Percentiles rank a stretch among this genome's conserved stretches.
phyloP scores from a whole-genome alignment of 1,140 invertebrate species.

The Chionoecetes opilio region DNA sequence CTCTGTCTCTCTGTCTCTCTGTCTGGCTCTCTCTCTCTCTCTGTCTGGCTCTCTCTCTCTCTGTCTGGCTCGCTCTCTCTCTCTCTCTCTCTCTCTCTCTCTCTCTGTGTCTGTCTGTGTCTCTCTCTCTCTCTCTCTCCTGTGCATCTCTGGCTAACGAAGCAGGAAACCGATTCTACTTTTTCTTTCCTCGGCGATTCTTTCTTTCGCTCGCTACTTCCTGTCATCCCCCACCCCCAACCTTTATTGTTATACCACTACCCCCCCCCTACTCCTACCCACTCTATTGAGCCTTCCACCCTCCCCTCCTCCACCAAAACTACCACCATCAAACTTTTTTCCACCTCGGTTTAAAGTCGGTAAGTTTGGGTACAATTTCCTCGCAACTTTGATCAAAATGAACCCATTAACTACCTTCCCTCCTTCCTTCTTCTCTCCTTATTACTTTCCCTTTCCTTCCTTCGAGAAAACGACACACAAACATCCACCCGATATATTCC shows the following conservation, averaged over 20 bases:
- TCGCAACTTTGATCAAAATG: conserved; percentile 29
- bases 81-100: background rate
- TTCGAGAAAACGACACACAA: background rate
- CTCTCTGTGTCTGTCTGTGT: background rate
- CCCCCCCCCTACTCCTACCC: background rate
- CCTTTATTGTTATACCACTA: background rate
- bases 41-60: no score
- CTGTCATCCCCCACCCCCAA: background rate
- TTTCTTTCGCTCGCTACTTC: conserved; percentile 1
- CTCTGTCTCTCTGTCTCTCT: background rate
- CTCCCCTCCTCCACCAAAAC: background rate
- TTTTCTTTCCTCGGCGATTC: background rate
- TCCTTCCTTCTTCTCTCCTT: background rate
- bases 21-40: background rate
- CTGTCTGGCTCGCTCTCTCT: background rate
- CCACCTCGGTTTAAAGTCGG: conserved; percentile 3
- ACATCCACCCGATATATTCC: no score
- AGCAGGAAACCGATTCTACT: background rate
- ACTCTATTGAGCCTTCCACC: background rate
- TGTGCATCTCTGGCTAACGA: background rate
- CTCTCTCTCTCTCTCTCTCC: background rate
- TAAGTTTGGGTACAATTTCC: conserved; percentile 2
- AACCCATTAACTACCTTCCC: background rate
- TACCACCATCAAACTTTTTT: conserved; percentile 5
- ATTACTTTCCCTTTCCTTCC: background rate